Base-by-base conservation (phyloP, 2,113 vertebrate species). In the Daubentonia madagascariensis region DNA sequence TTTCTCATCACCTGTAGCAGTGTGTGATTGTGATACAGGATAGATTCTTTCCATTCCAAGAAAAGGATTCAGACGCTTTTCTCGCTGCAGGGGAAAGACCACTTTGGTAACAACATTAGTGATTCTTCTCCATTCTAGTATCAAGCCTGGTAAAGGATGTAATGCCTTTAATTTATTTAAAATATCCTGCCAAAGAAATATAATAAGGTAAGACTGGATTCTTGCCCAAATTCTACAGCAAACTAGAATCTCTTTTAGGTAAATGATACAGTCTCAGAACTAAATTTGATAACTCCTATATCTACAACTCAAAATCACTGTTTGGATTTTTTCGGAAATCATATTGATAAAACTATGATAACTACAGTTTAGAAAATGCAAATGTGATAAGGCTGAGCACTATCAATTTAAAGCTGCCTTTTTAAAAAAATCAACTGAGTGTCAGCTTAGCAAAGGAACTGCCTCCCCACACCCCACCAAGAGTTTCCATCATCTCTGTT, bases 91-190 rank as follows among this genome's bases (percentile, higher is more conserved):
- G 9, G 99, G 99, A 98, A 99, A 99, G 81, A 99, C 98, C 97
- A 99, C 99, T 98, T 99, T 99, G 75, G 99, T 99, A 98, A 99
- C 98, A 79, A 99, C 99, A 1, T 99, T 99, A 43, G 99, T 99
- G 98, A 99, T 99, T 97, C 99, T 99, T 97, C 99, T 99, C 99
- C 99, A 99, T 95, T 99, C 99, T 89, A 99, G 72, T 97, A 99
- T 99, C 87, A 99, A 98, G 32, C 99, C 99, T 30, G 99, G 99
- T 97, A 99, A 98, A 0, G 99, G 99, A 97, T 99, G 99, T 52
- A 99, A 97, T 1, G 98, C 95, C 95, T 99, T 99, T 85, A 99
- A 98, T 98, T 99, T 99, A 98, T 99, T 99, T 97, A 99, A 97
- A 98, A 99, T 97, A 95, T 99, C 99, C 99, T 99, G 98, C 68